Base-by-base conservation (phyloP, 2,113 vertebrate species). In the Chionodraco myersi region DNA sequence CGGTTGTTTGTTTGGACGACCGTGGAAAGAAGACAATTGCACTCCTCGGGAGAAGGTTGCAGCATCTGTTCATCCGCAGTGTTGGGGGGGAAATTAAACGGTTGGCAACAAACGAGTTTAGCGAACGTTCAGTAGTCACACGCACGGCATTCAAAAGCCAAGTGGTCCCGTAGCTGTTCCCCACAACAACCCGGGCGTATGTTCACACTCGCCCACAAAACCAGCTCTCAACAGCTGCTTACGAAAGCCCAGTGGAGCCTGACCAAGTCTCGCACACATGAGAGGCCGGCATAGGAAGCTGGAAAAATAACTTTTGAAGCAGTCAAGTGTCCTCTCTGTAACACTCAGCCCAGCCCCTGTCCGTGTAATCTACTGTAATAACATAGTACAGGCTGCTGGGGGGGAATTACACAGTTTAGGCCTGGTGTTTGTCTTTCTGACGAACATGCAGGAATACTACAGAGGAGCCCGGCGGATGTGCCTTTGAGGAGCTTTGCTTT, bases 221-320 rank as follows among this genome's bases (percentile, higher is more conserved):
- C 86, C 89, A 80, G 83, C 89, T 70, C 85, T 82, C 86, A 85
- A 26, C 91, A 85, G 88, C 91, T 91, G 90, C 90, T 89, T 76
- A 75, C 76, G n/a, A 80, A 82, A 86, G 80, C 76, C 78, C 80
- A 72, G 77, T 21, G 79, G 79, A 88, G 77, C 86, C 77, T 62
- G 81, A 86, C 83, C 79, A 47, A 86, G 75, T 67, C 64, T 75
- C 69, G 51, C 82, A 76, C 75, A 64, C 79, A 79, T 6, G 41
- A 59, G 34, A 72, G 34, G 71, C 10, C 51, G 83, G 59, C 68
- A 34, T 53, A 76, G 12, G 74, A 68, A 36, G 66, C 72, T 61
- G 65, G 78, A 63, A 64, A 71, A 51, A 61, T 34, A 52, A 45
- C 41, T 41, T 75, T 65, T 78, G 1, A 60, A 67, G 65, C 34